Conservation (phyloP, 2,888 invertebrate species). For the Aleiodes testaceus region DNA sequence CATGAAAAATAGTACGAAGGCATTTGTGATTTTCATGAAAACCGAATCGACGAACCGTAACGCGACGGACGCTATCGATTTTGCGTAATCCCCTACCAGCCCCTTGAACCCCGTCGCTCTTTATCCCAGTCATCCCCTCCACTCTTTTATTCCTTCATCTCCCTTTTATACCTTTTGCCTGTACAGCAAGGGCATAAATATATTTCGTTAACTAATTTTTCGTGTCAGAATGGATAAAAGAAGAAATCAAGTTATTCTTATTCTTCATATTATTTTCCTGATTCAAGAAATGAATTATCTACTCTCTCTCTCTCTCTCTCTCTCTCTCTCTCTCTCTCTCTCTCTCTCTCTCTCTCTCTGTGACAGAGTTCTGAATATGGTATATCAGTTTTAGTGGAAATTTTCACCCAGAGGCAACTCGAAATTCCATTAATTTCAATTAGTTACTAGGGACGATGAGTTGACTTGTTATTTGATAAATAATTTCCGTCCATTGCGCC, state of each 20-base stretch:
- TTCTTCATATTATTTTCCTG: too few relatives aligned
- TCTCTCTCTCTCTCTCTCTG: too few relatives aligned
- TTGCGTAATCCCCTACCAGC: conserved; percentile 43
- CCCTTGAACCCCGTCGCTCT: conserved; percentile 29
- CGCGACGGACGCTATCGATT: conserved; percentile 46
- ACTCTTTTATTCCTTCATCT: conserved; percentile 17
- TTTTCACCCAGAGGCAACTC: too few relatives aligned
- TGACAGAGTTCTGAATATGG: too few relatives aligned
- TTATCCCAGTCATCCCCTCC: not conserved
- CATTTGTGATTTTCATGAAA: conserved; percentile 46
- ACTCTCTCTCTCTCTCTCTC: too few relatives aligned
- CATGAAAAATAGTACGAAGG: conserved; percentile 12
- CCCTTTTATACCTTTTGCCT: conserved; percentile 15
- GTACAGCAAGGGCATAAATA: conserved; percentile 17
- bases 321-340: too few relatives aligned
- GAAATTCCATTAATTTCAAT: too few relatives aligned
- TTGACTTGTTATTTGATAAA: too few relatives aligned
- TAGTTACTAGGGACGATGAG: too few relatives aligned
- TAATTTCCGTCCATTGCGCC: too few relatives aligned
- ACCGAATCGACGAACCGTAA: conserved; percentile 41
- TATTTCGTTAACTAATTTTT: conserved; percentile 17
- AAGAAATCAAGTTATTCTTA: conserved; percentile 2
- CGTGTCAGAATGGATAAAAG: not conserved
- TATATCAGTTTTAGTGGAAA: too few relatives aligned
- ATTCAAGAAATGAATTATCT: too few relatives aligned